Conservation (phyloP, 1,140 invertebrate genomes). For the Diorhabda elongata region DNA sequence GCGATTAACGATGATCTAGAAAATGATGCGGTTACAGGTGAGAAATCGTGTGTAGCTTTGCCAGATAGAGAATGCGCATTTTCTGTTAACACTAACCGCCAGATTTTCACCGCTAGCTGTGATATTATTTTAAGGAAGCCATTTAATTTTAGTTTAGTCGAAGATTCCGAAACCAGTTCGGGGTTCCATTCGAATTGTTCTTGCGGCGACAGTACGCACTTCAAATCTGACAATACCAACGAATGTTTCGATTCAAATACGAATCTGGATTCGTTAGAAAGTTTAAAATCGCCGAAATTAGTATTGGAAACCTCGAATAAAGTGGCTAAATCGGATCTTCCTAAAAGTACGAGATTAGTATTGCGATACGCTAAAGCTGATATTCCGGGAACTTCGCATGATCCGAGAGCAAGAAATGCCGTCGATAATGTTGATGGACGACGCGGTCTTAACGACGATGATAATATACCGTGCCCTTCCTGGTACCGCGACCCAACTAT, state of each 20-base stretch:
- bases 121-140: conserved; percentile 18
- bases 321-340: conserved; percentile 9
- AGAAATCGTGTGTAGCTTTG: conserved; percentile 23
- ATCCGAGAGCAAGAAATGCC: not conserved
- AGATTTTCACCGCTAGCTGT: conserved; percentile 15
- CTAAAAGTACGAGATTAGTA: conserved; percentile 18
- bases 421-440: conserved; percentile 3
- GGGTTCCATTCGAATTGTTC: conserved; percentile 22
- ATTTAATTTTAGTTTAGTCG: not conserved
- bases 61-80: conserved; percentile 19
- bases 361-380: not conserved
- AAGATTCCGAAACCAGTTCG: conserved; percentile 15
- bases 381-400: conserved; percentile 6
- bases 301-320: conserved; percentile 36
- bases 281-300: conserved; percentile 42
- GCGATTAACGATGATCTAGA: conserved; percentile 25
- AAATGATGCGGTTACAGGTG: conserved; percentile 14
- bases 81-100: conserved; percentile 13
- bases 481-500: conserved; percentile 55
- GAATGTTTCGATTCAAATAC: conserved; percentile 27
- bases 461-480: conserved; percentile 35
- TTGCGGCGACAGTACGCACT: conserved; percentile 9
- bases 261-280: conserved; percentile 33
- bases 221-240: conserved; percentile 18
- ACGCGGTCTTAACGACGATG: conserved; percentile 22